Evolutionary conservation across 2,797 vertebrate genomes (phyloP).

Genomic region (Danio aesculapii): DNA sequence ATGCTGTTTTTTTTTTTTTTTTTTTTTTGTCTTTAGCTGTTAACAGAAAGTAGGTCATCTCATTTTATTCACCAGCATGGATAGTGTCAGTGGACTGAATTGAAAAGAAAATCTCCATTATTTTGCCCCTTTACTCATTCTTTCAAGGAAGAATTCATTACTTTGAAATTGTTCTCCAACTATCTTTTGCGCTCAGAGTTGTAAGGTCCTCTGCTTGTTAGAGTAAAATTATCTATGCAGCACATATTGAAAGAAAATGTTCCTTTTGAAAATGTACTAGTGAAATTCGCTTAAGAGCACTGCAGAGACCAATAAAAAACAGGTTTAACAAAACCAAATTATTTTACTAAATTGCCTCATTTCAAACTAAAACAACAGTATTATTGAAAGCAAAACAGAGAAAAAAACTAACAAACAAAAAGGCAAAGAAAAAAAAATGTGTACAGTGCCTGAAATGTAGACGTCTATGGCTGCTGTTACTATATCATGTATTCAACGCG

Average conservation of each 20-base stretch:
- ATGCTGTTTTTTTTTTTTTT: background rate
- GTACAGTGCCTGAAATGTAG: background rate
- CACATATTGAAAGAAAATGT: slow-evolving; percentile 15
- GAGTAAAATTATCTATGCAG: slow-evolving; percentile 29
- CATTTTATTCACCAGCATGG: slow-evolving; percentile 25
- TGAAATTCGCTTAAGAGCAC: slow-evolving; percentile 1
- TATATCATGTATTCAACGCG: slow-evolving; percentile 6
- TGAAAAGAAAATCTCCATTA: slow-evolving; percentile 33
- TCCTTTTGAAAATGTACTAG: slow-evolving; percentile 24
- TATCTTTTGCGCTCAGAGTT: slow-evolving; percentile 2
- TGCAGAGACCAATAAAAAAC: background rate
- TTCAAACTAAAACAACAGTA: background rate
- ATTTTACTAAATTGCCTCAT: background rate
- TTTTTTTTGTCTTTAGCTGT: slow-evolving; percentile 8
- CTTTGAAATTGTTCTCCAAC: slow-evolving; percentile 43
- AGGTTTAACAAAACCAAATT: background rate
- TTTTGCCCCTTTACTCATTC: slow-evolving; percentile 12
- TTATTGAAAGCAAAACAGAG: background rate
- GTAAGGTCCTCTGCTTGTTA: slow-evolving; percentile 41
- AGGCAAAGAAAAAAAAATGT: no score
- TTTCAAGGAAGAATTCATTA: slow-evolving; percentile 25
- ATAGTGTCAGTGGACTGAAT: slow-evolving; percentile 17
- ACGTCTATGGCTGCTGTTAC: background rate
- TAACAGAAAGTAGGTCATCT: slow-evolving; percentile 23
- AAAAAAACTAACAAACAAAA: background rate